Percentiles rank a stretch among this genome's conserved stretches.
phyloP scores from a whole-genome alignment of 2,113 vertebrate species.

The Tetraodon nigroviridis region DNA sequence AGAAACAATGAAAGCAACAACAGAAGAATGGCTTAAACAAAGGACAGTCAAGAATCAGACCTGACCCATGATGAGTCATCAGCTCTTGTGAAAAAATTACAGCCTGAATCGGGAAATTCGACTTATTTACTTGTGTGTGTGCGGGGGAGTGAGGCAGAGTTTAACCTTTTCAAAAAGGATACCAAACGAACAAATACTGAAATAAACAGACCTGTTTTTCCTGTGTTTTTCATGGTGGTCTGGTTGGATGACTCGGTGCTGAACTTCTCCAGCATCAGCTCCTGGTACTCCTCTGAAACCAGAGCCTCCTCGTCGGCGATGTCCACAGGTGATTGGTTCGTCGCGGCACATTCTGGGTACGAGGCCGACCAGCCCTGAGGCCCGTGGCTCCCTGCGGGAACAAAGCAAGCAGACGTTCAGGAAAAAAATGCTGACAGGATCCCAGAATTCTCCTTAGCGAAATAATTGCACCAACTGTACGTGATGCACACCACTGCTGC shows the following conservation, averaged over 20 bases:
- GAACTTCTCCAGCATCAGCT: slow-evolving; percentile 89
- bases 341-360: slow-evolving; percentile 84
- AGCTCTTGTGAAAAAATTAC: neutral
- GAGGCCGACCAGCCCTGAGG: slow-evolving; percentile 86
- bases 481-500: neutral
- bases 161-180: too few species aligned
- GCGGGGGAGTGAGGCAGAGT: too few species aligned
- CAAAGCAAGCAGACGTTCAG: slow-evolving; percentile 23
- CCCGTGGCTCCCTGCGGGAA: slow-evolving; percentile 82
- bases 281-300: slow-evolving; percentile 84
- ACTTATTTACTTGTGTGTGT: too few species aligned
- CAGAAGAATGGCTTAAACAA: slow-evolving; percentile 8
- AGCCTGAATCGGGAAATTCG: neutral
- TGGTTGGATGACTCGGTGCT: slow-evolving; percentile 91
- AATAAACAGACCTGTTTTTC: slow-evolving; percentile 84
- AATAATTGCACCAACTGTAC: too few species aligned
- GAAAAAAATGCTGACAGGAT: slow-evolving; percentile 7
- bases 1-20: slow-evolving; percentile 7
- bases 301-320: slow-evolving; percentile 80
- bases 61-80: neutral
- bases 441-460: slow-evolving; percentile 17
- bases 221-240: slow-evolving; percentile 99
- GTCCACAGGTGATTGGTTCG: slow-evolving; percentile 91
- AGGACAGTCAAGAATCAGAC: slow-evolving; percentile 4
- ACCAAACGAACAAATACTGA: too few species aligned